Evolutionary conservation across 2,888 invertebrate genomes (phyloP), one percentile per base, ranked within the genome.

Genomic region (Escarpia spicata): DNA sequence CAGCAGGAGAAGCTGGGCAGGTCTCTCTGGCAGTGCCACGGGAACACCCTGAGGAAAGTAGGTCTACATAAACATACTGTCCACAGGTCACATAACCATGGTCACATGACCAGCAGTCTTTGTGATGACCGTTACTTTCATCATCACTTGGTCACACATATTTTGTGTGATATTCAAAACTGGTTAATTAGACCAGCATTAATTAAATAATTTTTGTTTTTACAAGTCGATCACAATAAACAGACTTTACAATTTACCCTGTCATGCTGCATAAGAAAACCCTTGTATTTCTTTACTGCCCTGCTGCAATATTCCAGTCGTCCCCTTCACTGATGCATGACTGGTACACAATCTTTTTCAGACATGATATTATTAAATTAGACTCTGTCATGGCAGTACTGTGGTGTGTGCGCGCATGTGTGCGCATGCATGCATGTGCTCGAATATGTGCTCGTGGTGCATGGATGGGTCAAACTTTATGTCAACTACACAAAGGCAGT

Each of bases 1-100:
- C 93, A 98, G 97, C 92, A 98, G 96, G 26, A 96, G 95, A 45
- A 97, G 95, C 95, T 97, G 97, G 43, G 97, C 96, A 91, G 96
- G 96, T 90, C 97, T 96, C 93, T 97, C 97, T 4, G 97, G 96
- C 94, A 95, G 94, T 92, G 93, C 93, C 31, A 92, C 90, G 44
- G 91, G 89, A n/a, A 89, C 94, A 93, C 31, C 93, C 92, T 60
- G 75, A 19, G n/a, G 26, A 19, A 26, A 26, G n/a, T 6, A 52
- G 12, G 12, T 12, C 52, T 12, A 52, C 52, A 26, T 26, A 9
- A 75, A 75, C 75, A 75, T 26, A 75, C 19, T n/a, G n/a, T 26
- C 19, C 75, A 75, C 75, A 75, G 75, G 75, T 75, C 75, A 6
- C 75, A 75, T 52, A 15, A 52, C 52, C 52, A 52, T 9, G 26